Evolutionary conservation across 1,140 invertebrate genomes (phyloP).

Genomic region (Drosophila yakuba): DNA sequence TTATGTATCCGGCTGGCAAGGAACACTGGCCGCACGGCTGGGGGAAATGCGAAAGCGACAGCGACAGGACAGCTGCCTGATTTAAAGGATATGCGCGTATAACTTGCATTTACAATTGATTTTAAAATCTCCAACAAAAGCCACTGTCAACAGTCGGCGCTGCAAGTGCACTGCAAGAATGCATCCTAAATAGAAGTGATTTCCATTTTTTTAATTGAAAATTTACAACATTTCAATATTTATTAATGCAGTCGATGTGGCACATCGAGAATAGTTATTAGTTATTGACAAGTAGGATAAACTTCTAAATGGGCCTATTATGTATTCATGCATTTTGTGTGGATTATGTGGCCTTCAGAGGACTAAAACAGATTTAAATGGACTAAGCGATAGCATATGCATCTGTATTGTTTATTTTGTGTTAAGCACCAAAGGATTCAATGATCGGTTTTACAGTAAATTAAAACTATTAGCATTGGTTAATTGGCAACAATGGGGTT

Average conservation of each 20-base stretch:
- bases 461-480: no score
- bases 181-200: no score
- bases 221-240: no score
- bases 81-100: constrained; percentile 66
- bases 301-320: background rate
- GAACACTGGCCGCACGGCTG: constrained; percentile 11
- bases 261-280: background rate
- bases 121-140: constrained; percentile 75
- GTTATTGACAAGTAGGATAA: background rate
- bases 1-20: constrained; percentile 61
- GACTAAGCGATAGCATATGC: background rate
- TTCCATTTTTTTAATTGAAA: no score
- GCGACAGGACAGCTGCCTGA: constrained; percentile 59
- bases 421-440: background rate
- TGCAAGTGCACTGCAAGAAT: constrained; percentile 14
- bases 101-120: constrained; percentile 81
- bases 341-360: background rate
- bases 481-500: no score
- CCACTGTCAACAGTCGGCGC: constrained; percentile 56
- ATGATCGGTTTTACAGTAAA: no score
- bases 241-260: no score
- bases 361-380: constrained; percentile 1
- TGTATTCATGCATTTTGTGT: background rate
- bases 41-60: constrained; percentile 9
- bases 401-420: background rate